Base-by-base conservation (phyloP, 2,888 invertebrate genomes). In the Diarsia rubi region DNA sequence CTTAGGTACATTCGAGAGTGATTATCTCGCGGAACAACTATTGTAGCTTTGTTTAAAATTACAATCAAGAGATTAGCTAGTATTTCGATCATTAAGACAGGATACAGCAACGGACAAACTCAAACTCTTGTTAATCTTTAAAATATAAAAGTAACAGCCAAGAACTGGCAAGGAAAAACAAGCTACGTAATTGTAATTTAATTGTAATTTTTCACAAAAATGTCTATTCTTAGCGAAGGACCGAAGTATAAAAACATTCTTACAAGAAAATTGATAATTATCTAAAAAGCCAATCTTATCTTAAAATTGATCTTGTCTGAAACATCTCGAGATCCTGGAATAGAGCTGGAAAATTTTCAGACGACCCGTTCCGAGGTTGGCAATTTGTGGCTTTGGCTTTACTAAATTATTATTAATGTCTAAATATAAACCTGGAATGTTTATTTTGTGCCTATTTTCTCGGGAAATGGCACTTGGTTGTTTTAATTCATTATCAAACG, bases 261-360 rank as follows among this genome's bases (percentile, higher is more conserved):
- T 24, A 44, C 1, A 49, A 82, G 5, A n/a, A 21, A 16, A n/a
- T n/a, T 14, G 19, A 45, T 45, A 16, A 71, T 81, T 4, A 52
- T 57, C 66, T 54, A 0, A 64, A 69, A 31, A 42, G 12, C 5
- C 8, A 2, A 59, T 66, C 66, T 79, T 79, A 73, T 79, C 74
- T 69, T 47, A 70, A 70, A 68, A 75, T 78, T 59, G 70, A 71
- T 82, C 70, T 21, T 44, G 70, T 73, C 63, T 69, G 45, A 67
- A 67, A 64, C 24, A 31, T 67, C 68, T 65, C n/a, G 16, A 45
- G 21, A 65, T 6, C 57, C 65, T 69, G 64, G 73, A 77, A 77
- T 75, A 66, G 72, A 70, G 54, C 47, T 62, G 42, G 24, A 49
- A 11, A 42, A 52, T 63, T 67, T 79, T 74, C 62, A 69, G 49